A percentile compares a stretch with the other conserved stretches of the same genome.
phyloP scores from a whole-genome alignment of 2,113 vertebrate genomes.

The Corythornis cristatus region DNA sequence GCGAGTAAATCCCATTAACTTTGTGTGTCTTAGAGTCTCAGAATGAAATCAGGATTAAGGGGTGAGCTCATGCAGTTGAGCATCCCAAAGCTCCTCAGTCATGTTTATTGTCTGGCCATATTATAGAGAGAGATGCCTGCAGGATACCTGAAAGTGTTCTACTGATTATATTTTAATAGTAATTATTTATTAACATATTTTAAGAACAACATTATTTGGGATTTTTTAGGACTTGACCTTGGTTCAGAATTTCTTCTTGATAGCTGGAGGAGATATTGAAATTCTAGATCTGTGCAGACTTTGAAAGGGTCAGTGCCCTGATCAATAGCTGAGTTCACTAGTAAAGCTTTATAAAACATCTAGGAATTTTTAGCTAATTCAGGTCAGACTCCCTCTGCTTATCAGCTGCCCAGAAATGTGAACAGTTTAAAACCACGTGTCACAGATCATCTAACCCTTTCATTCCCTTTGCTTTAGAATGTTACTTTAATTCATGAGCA shows the following conservation, averaged over 20 bases:
- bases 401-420: neutral
- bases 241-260: neutral
- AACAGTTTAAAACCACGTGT: neutral
- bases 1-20: neutral
- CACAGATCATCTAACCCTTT: neutral
- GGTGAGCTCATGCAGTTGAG: neutral
- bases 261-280: neutral
- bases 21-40: neutral
- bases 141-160: neutral
- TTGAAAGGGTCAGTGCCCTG: neutral
- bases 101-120: neutral
- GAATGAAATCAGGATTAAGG: neutral
- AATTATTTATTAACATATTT: neutral
- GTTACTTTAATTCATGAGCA: neutral
- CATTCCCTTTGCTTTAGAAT: neutral
- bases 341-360: neutral
- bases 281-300: neutral
- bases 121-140: neutral
- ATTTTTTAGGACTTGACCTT: neutral
- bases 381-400: neutral
- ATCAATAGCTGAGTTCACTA: neutral
- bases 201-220: neutral
- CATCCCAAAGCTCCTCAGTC: neutral
- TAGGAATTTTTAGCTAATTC: neutral
- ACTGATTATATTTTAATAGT: neutral